phyloP scores from a whole-genome alignment of 2,888 invertebrate species.

The Thymelicus acteon region DNA sequence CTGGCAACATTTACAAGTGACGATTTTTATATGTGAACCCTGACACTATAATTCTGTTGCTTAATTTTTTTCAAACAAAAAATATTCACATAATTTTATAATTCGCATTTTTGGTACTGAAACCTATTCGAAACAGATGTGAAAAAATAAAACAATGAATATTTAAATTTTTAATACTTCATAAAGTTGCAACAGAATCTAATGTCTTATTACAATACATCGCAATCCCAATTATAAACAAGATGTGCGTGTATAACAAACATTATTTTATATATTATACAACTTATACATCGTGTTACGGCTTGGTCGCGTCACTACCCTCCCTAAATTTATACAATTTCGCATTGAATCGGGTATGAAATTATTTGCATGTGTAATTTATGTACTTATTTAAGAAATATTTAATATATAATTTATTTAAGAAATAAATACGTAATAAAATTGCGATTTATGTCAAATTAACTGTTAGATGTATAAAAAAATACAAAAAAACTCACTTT shows the following conservation, averaged over 20 bases:
- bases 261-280: slow-evolving; percentile 13
- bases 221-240: neutral
- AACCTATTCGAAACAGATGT: neutral
- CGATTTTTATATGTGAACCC: neutral
- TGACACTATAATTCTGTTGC: slow-evolving; percentile 12
- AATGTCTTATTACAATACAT: slow-evolving; percentile 14
- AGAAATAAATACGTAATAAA: no score
- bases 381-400: neutral
- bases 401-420: no score
- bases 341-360: neutral
- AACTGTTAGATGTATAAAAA: no score
- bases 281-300: slow-evolving; percentile 4
- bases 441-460: no score
- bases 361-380: slow-evolving; percentile 13
- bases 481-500: no score
- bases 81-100: no score
- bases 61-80: neutral
- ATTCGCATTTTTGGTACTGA: no score
- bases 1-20: slow-evolving; percentile 10
- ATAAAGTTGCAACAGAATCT: slow-evolving; percentile 1
- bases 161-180: no score
- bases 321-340: slow-evolving; percentile 14
- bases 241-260: slow-evolving; percentile 2
- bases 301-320: slow-evolving; percentile 16
- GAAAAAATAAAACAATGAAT: neutral